Evolutionary conservation across 2,113 vertebrate species (phyloP).

Genomic region (Barbus barbus): DNA sequence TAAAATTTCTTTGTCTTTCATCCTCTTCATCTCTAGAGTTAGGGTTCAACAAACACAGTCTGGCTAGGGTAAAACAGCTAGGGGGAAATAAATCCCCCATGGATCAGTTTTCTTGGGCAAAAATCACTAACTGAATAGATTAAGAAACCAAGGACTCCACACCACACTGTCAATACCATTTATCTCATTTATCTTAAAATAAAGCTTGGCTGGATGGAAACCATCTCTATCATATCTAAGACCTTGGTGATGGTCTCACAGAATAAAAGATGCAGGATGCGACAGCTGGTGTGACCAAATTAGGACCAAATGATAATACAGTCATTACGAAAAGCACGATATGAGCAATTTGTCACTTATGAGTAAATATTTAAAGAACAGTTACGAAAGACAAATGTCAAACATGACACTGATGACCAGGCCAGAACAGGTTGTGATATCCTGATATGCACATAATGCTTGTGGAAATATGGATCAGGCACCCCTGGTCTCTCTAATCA

Average conservation of each 20-base stretch:
- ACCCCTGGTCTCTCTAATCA: conserved; percentile 20
- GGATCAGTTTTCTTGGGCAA: not conserved
- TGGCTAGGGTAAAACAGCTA: not conserved
- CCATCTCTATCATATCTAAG: not conserved
- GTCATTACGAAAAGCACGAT: conserved; percentile 9
- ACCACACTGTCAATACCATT: conserved; percentile 14
- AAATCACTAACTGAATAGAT: conserved; percentile 19
- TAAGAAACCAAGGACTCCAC: conserved; percentile 21
- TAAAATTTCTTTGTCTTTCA: not conserved
- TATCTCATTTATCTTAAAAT: not conserved
- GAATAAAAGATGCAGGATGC: not conserved
- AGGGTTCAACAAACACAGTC: not conserved
- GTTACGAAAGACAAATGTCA: not conserved
- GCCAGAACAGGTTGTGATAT: conserved; percentile 7
- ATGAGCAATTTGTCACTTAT: conserved; percentile 27
- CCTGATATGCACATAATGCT: conserved; percentile 11
- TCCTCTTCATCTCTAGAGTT: not conserved
- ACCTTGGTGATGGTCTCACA: not conserved
- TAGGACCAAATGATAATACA: not conserved
- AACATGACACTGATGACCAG: conserved; percentile 20
- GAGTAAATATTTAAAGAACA: conserved; percentile 15
- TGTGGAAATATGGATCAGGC: conserved; percentile 43
- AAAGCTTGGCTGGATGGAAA: not conserved
- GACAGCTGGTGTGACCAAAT: conserved; percentile 5
- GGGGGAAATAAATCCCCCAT: not conserved